phyloP scores from a whole-genome alignment of 2,888 invertebrate genomes.

The Argyra leucocephala region DNA sequence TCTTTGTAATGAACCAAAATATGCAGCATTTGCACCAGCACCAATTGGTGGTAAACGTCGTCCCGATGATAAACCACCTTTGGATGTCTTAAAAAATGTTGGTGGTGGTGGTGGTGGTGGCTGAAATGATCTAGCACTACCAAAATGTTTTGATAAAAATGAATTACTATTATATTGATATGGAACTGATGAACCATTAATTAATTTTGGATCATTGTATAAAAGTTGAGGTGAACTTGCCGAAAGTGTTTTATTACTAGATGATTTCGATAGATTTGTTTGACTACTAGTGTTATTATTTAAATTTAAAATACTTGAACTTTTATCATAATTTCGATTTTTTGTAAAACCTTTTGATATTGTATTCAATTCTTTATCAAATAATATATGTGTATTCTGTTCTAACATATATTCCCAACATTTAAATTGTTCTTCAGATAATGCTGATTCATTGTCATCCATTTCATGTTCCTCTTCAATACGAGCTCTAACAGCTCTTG shows the following conservation, averaged over 20 bases:
- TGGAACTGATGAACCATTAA: conserved; percentile 23
- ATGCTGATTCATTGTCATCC: conserved; percentile 50
- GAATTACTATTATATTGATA: conserved; percentile 35
- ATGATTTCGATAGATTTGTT: conserved; percentile 32
- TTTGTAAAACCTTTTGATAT: conserved; percentile 55
- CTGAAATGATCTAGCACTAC: conserved; percentile 70
- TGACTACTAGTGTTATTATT: conserved; percentile 25
- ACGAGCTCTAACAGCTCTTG: conserved; percentile 52
- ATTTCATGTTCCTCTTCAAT: conserved; percentile 51
- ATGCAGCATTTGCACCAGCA: conserved; percentile 77
- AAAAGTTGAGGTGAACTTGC: conserved; percentile 60
- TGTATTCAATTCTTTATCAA: conserved; percentile 79
- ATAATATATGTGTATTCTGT: conserved; percentile 77
- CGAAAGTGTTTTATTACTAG: conserved; percentile 50
- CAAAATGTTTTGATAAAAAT: conserved; percentile 65
- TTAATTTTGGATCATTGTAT: conserved; percentile 27
- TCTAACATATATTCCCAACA: conserved; percentile 92
- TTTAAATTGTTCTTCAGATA: conserved; percentile 78
- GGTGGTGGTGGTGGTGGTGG: conserved; percentile 34
- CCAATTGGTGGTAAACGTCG: conserved; percentile 46
- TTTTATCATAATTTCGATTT: conserved; percentile 25
- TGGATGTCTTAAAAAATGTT: conserved; percentile 39
- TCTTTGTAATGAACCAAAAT: conserved; percentile 75
- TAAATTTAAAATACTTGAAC: conserved; percentile 20
- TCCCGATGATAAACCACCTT: conserved; percentile 48